Conservation (phyloP, 2,797 vertebrate genomes). For the Sparidentex hasta region DNA sequence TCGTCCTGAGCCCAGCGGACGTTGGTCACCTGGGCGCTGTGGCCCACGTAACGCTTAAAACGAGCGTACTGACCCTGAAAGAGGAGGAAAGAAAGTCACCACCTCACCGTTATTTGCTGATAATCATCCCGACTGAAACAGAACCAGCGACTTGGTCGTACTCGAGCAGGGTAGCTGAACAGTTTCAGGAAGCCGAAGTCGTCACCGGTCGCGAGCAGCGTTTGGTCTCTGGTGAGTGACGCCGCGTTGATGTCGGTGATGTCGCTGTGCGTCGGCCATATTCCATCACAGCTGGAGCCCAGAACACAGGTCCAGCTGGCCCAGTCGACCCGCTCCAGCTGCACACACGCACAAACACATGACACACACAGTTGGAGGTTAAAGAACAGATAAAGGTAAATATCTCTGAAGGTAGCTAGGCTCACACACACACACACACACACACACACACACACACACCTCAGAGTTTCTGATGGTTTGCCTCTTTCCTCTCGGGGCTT, state of each 20-base stretch:
- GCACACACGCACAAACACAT: slow-evolving; percentile 33
- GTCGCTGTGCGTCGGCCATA: slow-evolving; percentile 95
- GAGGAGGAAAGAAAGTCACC: neutral
- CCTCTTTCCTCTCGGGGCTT: slow-evolving; percentile 93
- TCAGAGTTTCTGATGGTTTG: slow-evolving; percentile 92
- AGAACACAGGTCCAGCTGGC: slow-evolving; percentile 94
- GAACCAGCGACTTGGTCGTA: slow-evolving; percentile 65
- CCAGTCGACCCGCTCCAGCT: slow-evolving; percentile 96
- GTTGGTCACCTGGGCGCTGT: slow-evolving; percentile 95
- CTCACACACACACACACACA: slow-evolving; percentile 1
- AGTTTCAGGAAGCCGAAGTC: slow-evolving; percentile 97
- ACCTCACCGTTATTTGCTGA: neutral
- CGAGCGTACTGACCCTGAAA: slow-evolving; percentile 92
- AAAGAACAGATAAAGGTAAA: neutral
- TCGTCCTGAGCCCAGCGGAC: slow-evolving; percentile 95
- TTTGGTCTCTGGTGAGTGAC: slow-evolving; percentile 91
- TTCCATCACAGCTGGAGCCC: slow-evolving; percentile 93
- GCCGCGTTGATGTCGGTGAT: slow-evolving; percentile 92
- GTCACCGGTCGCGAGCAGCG: slow-evolving; percentile 92
- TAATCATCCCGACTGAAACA: neutral
- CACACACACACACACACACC: slow-evolving; percentile 79
- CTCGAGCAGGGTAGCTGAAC: slow-evolving; percentile 93
- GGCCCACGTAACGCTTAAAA: slow-evolving; percentile 96
- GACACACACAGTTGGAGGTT: neutral
- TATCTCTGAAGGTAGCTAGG: no score